These are phyloP conservation scores for Thecocarcelia acutangulata DNA, from an alignment of 2,888 invertebrate species.

Conservation along the genomic window DNA sequence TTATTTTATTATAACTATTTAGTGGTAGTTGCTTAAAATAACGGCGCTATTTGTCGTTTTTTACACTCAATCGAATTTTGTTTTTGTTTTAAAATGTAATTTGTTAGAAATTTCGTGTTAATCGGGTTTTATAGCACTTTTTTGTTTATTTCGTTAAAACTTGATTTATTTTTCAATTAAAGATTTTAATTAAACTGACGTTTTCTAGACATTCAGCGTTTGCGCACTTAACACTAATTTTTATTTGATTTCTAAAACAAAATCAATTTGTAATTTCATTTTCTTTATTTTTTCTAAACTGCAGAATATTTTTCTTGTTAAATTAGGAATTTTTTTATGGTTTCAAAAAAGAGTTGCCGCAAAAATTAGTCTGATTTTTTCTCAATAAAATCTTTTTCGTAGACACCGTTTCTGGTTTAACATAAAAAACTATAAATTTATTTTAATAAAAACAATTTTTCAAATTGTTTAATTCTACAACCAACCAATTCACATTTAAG, in stretches of 20 bases:
- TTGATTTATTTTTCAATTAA: constrained; percentile 30
- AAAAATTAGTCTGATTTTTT: constrained; percentile 18
- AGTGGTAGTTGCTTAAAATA: not conserved
- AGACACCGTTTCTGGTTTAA: constrained; percentile 39
- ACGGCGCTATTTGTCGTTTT: constrained; percentile 16
- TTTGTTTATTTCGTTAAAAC: constrained; percentile 44
- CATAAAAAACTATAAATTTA: constrained; percentile 43
- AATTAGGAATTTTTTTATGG: not conserved
- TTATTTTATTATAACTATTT: not conserved
- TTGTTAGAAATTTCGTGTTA: constrained; percentile 12
- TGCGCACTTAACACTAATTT: constrained; percentile 13
- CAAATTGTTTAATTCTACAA: constrained; percentile 27
- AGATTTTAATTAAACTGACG: constrained; percentile 7
- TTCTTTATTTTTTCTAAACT: constrained; percentile 2
- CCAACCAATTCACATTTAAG: constrained; percentile 24
- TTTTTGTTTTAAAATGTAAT: constrained; percentile 22
- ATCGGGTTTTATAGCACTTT: constrained; percentile 20
- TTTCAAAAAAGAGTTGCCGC: too few species aligned
- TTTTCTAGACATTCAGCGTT: constrained; percentile 64
- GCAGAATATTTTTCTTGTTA: not conserved
- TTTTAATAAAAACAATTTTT: constrained; percentile 50
- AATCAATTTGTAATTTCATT: constrained; percentile 72
- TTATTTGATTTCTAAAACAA: constrained; percentile 77
- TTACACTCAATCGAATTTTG: not conserved
- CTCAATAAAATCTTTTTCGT: not conserved